Base-by-base conservation (phyloP, 2,888 invertebrate genomes). In the Allolobophora icterica region DNA sequence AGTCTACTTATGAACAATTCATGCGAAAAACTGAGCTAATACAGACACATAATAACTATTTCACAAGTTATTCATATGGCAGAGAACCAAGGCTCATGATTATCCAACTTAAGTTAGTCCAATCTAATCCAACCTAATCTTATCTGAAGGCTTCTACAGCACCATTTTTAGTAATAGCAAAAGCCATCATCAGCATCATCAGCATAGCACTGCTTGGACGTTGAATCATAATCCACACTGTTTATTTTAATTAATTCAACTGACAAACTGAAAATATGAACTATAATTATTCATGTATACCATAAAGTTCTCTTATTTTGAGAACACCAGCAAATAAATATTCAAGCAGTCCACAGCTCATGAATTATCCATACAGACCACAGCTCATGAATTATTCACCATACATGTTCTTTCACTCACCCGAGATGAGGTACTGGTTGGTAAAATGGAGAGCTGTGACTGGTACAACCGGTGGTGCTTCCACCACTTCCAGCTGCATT, bases 391-490 rank as follows among this genome's bases (percentile, higher is more conserved):
- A 71, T n/a, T 71, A 71, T 71, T 71, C 71, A 71, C 11, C 5
- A 8, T n/a, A 8, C 13, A n/a, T 52, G 52, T n/a, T 58, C 42
- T 19, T 45, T 71, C 11, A 71, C 35, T 90, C n/a, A 90, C 90
- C 90, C 19, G 90, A 90, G 17, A 90, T 34, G 90, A 90, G 90
- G 45, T 45, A 58, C 17, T 58, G 35, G n/a, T 30, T 45, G 35
- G 83, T 71, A 58, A 71, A 71, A 40, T 71, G 83, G n/a, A 90
- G 83, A 35, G 90, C 90, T n/a, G 90, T 90, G 83, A 90, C 58
- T n/a, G 90, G 90, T 15, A 90, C 71, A 58, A 71, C 33, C n/a
- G 90, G 35, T 17, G 90, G 21, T 58, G 35, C 45, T 5, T 38
- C 58, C 35, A 71, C 38, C 52, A 90, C 87, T 38, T 87, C 38